Base-by-base conservation (phyloP, 2,797 vertebrate species). In the Harpagifer antarcticus region DNA sequence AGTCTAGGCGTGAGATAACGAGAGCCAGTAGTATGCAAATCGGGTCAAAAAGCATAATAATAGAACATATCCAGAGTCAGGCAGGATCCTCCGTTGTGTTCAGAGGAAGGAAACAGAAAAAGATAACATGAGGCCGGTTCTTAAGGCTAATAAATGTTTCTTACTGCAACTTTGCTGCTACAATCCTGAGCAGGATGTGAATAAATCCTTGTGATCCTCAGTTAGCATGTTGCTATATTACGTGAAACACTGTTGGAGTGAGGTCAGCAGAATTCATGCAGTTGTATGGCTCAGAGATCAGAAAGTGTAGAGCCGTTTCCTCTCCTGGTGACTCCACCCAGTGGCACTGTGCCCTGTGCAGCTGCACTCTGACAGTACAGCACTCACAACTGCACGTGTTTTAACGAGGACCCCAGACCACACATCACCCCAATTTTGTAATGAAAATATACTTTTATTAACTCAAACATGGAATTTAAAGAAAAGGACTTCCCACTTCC, bases 311-410 rank as follows among this genome's bases (percentile, higher is more conserved):
- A 85, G 86, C 79, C 53, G 86, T 87, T 93, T 94, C 91, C 93
- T 92, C 72, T 86, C 79, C 79, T 85, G 83, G 82, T 63, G 60
- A 86, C 91, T 92, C 93, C 93, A 93, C 89, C 92, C 94, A 87
- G 84, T 89, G 94, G 93, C 90, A 85, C 79, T 0, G 81, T 83
- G 91, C 93, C 82, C 88, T 82, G 79, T 67, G 77, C 91, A 86
- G 89, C 89, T 93, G 91, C 85, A 85, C 55, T 79, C 90, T 89
- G 78, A 90, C 74, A 83, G 73, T 81, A 79, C 67, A 86, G 19
- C 54, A 57, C 63, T 57, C 43, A 56, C 72, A 27, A 27, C 23
- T 27, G 23, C 23, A 27, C 23, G 23, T 27, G 23, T 27, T 23
- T 27, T 27, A 27, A 27, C 23, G 23, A 27, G 23, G 23, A 27